Evolutionary conservation across 1,140 invertebrate genomes (phyloP), one percentile per base, ranked within the genome.

Genomic region (Bradynema listronoti): DNA sequence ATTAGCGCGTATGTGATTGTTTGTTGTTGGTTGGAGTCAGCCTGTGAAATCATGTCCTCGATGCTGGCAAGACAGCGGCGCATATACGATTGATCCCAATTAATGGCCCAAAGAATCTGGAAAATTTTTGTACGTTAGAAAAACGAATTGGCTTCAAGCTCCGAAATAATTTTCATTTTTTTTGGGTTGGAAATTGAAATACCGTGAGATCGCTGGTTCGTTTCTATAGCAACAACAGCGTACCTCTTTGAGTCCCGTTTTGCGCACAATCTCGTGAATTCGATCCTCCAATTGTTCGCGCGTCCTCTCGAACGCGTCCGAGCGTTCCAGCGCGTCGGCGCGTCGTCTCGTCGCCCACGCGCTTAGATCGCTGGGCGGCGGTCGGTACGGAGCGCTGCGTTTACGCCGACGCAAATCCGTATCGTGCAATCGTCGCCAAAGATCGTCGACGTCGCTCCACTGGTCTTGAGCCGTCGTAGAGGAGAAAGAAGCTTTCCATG

Each of bases 11-110:
- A 27, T 9, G 59, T 49, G 6, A 69, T 54, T 2, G 25, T 16
- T 25, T 52, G 36, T 7, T 49, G 36, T 24, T 42, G 36, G 11
- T 68, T 33, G 11, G 24, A 29, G n/a, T 69, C 67, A 14, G 43
- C 61, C n/a, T 61, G 52, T 9, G 36, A 34, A 9, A 69, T 49
- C 61, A 69, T 72, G 11, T 65, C 34, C 19, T 63, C 68, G 30
- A 69, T 49, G 33, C 68, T 69, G 0, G 47, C 32, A n/a, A 69
- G 51, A 52, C 67, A 69, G 33, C 67, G 62, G 7, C 69, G 47
- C 69, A 72, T 60, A 51, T 68, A 71, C 22, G 49, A 49, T 41
- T 73, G 56, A 7, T 69, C 64, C 67, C 67, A 69, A 51, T 51
- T 62, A 22, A 69, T 73, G 24, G 56, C 36, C 67, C 67, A 69